phyloP scores from a whole-genome alignment of 2,888 invertebrate species.

The Melanostoma scalare region DNA sequence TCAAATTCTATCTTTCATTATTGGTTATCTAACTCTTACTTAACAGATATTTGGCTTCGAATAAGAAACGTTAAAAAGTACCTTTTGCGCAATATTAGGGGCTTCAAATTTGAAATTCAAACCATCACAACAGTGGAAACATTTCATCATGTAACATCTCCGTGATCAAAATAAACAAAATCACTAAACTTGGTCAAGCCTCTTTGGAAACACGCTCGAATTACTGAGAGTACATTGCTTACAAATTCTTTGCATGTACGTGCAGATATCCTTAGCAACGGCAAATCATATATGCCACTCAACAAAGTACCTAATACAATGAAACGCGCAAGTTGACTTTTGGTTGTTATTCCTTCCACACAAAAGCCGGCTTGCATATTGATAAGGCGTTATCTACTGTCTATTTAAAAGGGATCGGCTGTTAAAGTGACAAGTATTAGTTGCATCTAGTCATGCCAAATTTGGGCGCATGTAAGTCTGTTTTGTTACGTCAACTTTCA shows the following conservation, averaged over 20 bases:
- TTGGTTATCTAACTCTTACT: conserved; percentile 37
- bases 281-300: conserved; percentile 48
- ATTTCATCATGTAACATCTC: conserved; percentile 62
- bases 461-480: conserved; percentile 52
- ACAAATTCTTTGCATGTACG: conserved; percentile 44
- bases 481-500: conserved; percentile 71
- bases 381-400: conserved; percentile 49
- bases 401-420: conserved; percentile 49
- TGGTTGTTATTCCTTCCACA: conserved; percentile 45
- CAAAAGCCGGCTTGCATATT: conserved; percentile 48
- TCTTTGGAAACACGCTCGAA: conserved; percentile 32
- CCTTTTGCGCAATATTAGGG: conserved; percentile 42
- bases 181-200: conserved; percentile 43
- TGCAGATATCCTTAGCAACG: conserved; percentile 32
- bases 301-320: conserved; percentile 55
- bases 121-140: conserved; percentile 36
- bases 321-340: conserved; percentile 51
- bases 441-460: conserved; percentile 50
- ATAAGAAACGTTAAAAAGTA: conserved; percentile 9
- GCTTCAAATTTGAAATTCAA: conserved; percentile 55
- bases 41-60: conserved; percentile 42
- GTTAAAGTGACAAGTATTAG: conserved; percentile 35
- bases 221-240: conserved; percentile 1
- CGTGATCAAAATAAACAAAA: conserved; percentile 66
- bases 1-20: conserved; percentile 44